Percentiles rank a stretch among this genome's conserved stretches.
Evolutionary conservation across 2,888 invertebrate genomes (phyloP).

Genomic region (Lagria hirta): DNA sequence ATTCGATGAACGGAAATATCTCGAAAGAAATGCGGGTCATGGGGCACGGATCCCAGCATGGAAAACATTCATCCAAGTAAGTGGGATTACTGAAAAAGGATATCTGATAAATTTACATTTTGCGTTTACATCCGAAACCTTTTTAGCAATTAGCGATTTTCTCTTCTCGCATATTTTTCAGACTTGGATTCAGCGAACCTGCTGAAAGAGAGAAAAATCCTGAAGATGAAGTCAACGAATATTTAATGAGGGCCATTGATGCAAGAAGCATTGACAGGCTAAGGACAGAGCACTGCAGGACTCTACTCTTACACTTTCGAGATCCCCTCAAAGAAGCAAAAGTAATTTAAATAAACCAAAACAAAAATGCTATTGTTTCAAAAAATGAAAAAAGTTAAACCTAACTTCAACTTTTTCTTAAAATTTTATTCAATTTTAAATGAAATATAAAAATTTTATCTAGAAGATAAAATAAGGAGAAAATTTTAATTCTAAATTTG

Average conservation of each 20-base stretch:
- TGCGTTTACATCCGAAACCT: too few species aligned
- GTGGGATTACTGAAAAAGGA: constrained; percentile 32
- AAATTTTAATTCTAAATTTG: constrained; percentile 1
- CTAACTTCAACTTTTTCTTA: too few species aligned
- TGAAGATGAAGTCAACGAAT: constrained; percentile 94
- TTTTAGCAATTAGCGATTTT: constrained; percentile 1
- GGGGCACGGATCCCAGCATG: constrained; percentile 81
- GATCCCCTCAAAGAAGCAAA: constrained; percentile 79
- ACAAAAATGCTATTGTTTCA: too few species aligned
- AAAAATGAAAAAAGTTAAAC: too few species aligned
- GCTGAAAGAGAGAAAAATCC: constrained; percentile 72
- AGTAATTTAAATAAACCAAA: too few species aligned
- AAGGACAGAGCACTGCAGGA: constrained; percentile 84
- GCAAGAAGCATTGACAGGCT: constrained; percentile 90
- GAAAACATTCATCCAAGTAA: constrained; percentile 67
- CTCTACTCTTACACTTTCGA: constrained; percentile 82
- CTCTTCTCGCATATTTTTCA: constrained; percentile 43
- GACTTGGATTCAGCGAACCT: constrained; percentile 72
- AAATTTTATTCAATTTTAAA: too few species aligned
- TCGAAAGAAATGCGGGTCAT: constrained; percentile 89
- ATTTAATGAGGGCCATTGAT: constrained; percentile 93
- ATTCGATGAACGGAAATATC: constrained; percentile 73
- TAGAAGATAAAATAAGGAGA: too few species aligned
- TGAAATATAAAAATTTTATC: too few species aligned
- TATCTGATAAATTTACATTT: constrained; percentile 4